Percentiles rank a stretch among this genome's conserved stretches.
phyloP scores from a whole-genome alignment of 2,797 vertebrate species.

The Ciconia nigra region DNA sequence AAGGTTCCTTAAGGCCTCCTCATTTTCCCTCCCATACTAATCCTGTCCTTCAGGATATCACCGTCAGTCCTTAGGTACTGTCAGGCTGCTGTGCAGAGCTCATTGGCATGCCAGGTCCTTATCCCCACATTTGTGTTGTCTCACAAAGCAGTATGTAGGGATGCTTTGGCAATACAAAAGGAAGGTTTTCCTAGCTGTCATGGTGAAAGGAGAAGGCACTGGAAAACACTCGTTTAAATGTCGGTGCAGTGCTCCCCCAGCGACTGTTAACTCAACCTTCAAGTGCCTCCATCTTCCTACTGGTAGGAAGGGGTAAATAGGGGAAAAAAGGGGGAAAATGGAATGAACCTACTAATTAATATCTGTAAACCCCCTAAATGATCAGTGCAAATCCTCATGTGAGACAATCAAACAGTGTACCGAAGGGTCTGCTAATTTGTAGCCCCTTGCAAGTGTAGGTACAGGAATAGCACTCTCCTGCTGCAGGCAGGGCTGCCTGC shows the following conservation, averaged over 20 bases:
- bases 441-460: neutral
- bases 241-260: neutral
- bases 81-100: neutral
- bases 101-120: neutral
- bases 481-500: neutral
- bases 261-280: neutral
- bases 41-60: neutral
- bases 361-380: neutral
- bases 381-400: neutral
- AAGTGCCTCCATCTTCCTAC: neutral
- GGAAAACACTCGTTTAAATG: neutral
- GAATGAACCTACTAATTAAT: neutral
- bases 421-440: neutral
- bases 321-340: neutral
- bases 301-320: neutral
- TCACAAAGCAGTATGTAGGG: neutral
- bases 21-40: neutral
- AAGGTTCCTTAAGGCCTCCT: neutral
- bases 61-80: neutral
- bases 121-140: neutral
- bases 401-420: neutral
- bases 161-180: neutral
- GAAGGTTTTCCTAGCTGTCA: neutral
- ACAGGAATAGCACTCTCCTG: neutral
- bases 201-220: neutral